These are phyloP conservation scores for Colossoma macropomum DNA, from an alignment of 2,113 vertebrate genomes.

Conservation along the genomic window DNA sequence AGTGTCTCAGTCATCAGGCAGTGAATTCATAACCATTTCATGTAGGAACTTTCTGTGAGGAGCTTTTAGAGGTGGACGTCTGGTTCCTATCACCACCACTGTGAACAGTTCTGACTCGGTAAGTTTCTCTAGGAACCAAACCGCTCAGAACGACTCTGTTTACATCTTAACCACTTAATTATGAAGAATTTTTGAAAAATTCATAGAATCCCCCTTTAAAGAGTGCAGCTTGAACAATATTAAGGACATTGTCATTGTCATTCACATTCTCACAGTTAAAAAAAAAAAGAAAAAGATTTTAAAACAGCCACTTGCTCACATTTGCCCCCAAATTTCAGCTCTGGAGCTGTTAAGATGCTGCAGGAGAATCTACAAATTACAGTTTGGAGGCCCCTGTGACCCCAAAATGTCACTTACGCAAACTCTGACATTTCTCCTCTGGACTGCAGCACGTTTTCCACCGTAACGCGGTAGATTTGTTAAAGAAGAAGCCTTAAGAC, in stretches of 20 bases:
- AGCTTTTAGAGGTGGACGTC: too few relatives aligned
- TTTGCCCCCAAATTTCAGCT: conserved; percentile 20
- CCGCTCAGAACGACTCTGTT: too few relatives aligned
- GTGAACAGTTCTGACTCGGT: too few relatives aligned
- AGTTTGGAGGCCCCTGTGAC: background rate
- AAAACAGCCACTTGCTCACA: background rate
- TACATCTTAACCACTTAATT: too few relatives aligned
- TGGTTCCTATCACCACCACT: too few relatives aligned
- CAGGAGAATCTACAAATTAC: conserved; percentile 23
- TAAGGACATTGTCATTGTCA: background rate
- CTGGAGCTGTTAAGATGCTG: background rate
- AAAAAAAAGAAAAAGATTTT: background rate
- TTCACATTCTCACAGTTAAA: background rate
- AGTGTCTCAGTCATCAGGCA: too few relatives aligned
- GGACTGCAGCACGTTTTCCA: background rate
- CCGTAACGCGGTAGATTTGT: background rate
- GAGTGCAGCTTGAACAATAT: background rate
- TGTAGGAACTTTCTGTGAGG: too few relatives aligned
- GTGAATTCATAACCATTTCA: too few relatives aligned
- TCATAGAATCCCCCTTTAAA: too few relatives aligned
- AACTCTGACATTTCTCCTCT: conserved; percentile 35
- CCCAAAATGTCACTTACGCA: conserved; percentile 19
- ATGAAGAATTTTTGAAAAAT: too few relatives aligned
- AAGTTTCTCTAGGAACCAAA: too few relatives aligned
- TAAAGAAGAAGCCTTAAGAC: background rate